Conservation (phyloP, 2,888 invertebrate species). For the Gari tellinella region DNA sequence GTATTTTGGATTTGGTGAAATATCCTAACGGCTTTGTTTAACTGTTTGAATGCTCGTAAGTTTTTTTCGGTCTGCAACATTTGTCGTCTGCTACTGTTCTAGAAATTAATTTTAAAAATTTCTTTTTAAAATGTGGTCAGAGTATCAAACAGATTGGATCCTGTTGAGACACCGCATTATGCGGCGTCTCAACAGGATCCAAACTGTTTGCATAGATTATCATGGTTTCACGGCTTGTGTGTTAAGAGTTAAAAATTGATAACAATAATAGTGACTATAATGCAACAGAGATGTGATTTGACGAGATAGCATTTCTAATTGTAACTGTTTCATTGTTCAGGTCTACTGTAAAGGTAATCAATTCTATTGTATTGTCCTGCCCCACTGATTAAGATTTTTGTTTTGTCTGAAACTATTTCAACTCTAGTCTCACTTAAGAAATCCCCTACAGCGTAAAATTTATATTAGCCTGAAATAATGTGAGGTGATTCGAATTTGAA, state of each 20-base stretch:
- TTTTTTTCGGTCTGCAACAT: not conserved
- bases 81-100: no score
- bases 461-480: constrained; percentile 43
- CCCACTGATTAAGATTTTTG: constrained; percentile 12
- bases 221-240: no score
- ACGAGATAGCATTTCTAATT: constrained; percentile 53
- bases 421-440: constrained; percentile 55
- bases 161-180: no score
- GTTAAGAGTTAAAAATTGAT: not conserved
- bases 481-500: constrained; percentile 52
- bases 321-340: constrained; percentile 56
- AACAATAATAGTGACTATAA: constrained; percentile 6
- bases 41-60: not conserved
- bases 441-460: constrained; percentile 61
- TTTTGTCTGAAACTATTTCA: constrained; percentile 30
- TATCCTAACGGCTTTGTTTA: constrained; percentile 6
- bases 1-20: constrained; percentile 36
- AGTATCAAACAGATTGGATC: no score
- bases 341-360: constrained; percentile 40
- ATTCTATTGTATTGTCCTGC: constrained; percentile 37
- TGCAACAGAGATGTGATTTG: constrained; percentile 36
- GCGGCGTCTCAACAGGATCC: no score
- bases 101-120: no score
- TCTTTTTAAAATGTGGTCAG: no score
- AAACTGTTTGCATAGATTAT: no score